Conservation (phyloP, 2,113 vertebrate species). For the Condylura cristata region DNA sequence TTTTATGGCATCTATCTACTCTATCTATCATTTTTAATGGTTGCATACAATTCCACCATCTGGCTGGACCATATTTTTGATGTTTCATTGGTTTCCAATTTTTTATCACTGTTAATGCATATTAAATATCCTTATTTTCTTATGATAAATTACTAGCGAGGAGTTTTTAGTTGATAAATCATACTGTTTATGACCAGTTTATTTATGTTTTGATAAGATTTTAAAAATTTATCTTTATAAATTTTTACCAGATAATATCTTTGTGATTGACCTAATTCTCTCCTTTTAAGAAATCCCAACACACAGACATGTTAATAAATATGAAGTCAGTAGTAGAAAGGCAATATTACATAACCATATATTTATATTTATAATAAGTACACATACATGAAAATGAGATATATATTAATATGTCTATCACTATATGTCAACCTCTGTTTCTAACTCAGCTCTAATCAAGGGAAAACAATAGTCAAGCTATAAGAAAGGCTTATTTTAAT, state of each 20-base stretch:
- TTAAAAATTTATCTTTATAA: conserved; percentile 12
- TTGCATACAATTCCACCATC: neutral
- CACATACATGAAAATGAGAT: neutral
- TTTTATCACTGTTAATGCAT: conserved; percentile 5
- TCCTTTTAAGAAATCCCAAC: neutral
- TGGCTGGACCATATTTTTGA: neutral
- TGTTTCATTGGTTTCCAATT: neutral
- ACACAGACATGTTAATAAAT: neutral
- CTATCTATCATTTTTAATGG: neutral
- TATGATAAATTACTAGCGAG: neutral
- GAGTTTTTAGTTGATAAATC: neutral
- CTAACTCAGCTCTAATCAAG: neutral
- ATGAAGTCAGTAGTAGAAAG: neutral
- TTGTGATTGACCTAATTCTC: neutral
- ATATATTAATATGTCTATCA: neutral
- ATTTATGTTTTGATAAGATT: neutral
- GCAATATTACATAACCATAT: neutral
- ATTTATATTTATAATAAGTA: neutral
- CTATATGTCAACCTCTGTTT: neutral
- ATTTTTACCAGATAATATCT: neutral
- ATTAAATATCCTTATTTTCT: neutral
- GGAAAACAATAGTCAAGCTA: conserved; percentile 19
- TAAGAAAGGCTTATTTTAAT: neutral
- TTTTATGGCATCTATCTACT: neutral
- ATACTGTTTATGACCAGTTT: neutral